These are phyloP conservation scores for Nymphalis urticae DNA, from an alignment of 2,888 invertebrate species.

Conservation along the genomic window DNA sequence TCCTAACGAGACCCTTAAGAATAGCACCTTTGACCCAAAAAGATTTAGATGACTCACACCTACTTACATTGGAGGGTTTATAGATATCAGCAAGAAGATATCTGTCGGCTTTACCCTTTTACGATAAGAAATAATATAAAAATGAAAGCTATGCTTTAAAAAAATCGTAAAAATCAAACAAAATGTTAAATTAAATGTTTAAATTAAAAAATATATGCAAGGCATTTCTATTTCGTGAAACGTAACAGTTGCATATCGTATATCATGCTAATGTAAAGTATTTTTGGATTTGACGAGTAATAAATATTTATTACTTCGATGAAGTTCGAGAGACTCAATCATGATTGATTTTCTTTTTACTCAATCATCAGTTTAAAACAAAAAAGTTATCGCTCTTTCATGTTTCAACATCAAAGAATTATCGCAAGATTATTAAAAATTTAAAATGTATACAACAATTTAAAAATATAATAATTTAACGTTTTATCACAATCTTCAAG, in stretches of 20 bases:
- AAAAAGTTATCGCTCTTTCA: constrained; percentile 30
- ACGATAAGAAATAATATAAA: not conserved
- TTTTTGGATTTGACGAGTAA: not conserved
- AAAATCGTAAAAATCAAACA: too few relatives aligned
- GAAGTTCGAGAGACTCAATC: constrained; percentile 18
- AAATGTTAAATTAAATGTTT: too few relatives aligned
- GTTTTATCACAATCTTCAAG: too few relatives aligned
- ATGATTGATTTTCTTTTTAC: constrained; percentile 20
- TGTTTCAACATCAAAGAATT: constrained; percentile 31
- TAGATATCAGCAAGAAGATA: constrained; percentile 16
- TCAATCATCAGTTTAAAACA: constrained; percentile 29
- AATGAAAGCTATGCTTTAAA: too few relatives aligned
- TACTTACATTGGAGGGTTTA: constrained; percentile 17
- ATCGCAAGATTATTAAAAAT: constrained; percentile 17
- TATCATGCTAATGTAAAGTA: not conserved
- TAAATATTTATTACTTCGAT: constrained; percentile 11
- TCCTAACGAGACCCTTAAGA: constrained; percentile 26
- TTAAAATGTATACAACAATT: constrained; percentile 21
- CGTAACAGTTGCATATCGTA: not conserved
- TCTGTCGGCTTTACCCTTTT: constrained; percentile 9
- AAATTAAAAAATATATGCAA: too few relatives aligned
- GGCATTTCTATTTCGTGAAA: too few relatives aligned
- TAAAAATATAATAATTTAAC: constrained; percentile 6
- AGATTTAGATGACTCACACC: constrained; percentile 26
- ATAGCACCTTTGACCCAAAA: constrained; percentile 25